Evolutionary conservation across 2,888 invertebrate genomes (phyloP).

Genomic region (Tiliacea aurago): DNA sequence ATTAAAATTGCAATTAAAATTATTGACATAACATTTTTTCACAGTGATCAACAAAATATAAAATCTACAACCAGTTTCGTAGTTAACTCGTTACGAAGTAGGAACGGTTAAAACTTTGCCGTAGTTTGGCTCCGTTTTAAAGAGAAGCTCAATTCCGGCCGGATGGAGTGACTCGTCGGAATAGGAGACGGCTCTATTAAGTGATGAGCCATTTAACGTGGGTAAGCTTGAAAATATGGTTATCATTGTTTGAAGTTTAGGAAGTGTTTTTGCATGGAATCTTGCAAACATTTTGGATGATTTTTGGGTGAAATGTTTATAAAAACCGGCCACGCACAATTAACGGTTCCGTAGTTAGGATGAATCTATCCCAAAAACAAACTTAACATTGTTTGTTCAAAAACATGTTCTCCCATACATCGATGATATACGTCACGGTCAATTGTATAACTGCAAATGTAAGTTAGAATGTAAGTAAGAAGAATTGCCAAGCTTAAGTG

Average conservation of each 20-base stretch:
- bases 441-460: too few relatives aligned
- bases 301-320: not conserved
- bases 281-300: too few relatives aligned
- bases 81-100: slow-evolving; percentile 37
- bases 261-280: not conserved
- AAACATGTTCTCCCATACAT: too few relatives aligned
- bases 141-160: slow-evolving; percentile 19
- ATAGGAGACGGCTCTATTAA: slow-evolving; percentile 36
- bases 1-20: not conserved
- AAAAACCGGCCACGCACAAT: too few relatives aligned
- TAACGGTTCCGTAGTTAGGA: too few relatives aligned
- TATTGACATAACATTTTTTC: not conserved
- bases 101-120: slow-evolving; percentile 37
- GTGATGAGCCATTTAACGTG: slow-evolving; percentile 31
- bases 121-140: slow-evolving; percentile 32
- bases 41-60: slow-evolving; percentile 24
- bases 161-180: slow-evolving; percentile 18
- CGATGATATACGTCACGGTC: too few relatives aligned
- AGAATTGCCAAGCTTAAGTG: too few relatives aligned
- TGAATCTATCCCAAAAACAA: too few relatives aligned
- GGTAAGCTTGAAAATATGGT: slow-evolving; percentile 4
- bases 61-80: slow-evolving; percentile 10
- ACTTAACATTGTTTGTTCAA: too few relatives aligned
- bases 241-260: slow-evolving; percentile 25
- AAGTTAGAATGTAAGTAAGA: too few relatives aligned